Conservation (phyloP, 2,113 vertebrate species). For the Takifugu flavidus region DNA sequence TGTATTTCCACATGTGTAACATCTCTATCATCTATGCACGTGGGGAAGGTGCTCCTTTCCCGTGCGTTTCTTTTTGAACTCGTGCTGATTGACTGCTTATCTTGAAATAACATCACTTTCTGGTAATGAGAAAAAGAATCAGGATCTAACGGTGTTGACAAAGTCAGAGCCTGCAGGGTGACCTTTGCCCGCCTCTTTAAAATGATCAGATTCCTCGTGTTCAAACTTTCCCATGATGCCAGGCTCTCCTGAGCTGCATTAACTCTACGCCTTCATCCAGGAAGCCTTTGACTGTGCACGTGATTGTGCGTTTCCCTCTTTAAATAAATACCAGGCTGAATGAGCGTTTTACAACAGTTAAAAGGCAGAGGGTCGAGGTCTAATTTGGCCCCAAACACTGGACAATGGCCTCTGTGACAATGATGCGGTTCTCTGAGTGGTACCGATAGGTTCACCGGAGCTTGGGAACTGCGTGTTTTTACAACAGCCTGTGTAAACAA, state of each 20-base stretch:
- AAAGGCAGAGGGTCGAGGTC: constrained; percentile 14
- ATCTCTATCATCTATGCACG: neutral
- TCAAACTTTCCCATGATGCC: constrained; percentile 7
- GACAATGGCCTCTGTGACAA: constrained; percentile 32
- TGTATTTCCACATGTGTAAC: neutral
- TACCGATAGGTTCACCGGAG: constrained; percentile 29
- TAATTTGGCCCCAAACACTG: constrained; percentile 32
- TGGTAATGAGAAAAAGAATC: neutral
- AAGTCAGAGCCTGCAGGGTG: neutral
- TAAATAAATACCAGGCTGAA: constrained; percentile 63
- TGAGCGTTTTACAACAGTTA: constrained; percentile 32
- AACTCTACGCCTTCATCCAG: constrained; percentile 23
- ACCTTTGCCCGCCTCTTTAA: neutral
- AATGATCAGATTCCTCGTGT: neutral
- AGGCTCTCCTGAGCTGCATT: constrained; percentile 10
- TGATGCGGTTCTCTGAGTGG: constrained; percentile 25
- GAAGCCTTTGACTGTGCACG: constrained; percentile 24
- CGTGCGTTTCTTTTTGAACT: neutral
- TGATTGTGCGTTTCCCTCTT: constrained; percentile 51
- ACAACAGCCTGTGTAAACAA: constrained; percentile 48
- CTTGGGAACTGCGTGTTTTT: constrained; percentile 39
- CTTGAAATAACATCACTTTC: neutral
- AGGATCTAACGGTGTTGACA: neutral
- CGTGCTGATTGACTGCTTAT: neutral
- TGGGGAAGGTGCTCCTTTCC: neutral